A percentile compares a stretch with the other conserved stretches of the same genome.
phyloP scores from a whole-genome alignment of 2,888 invertebrate genomes.

The Allophyes oxyacanthae region DNA sequence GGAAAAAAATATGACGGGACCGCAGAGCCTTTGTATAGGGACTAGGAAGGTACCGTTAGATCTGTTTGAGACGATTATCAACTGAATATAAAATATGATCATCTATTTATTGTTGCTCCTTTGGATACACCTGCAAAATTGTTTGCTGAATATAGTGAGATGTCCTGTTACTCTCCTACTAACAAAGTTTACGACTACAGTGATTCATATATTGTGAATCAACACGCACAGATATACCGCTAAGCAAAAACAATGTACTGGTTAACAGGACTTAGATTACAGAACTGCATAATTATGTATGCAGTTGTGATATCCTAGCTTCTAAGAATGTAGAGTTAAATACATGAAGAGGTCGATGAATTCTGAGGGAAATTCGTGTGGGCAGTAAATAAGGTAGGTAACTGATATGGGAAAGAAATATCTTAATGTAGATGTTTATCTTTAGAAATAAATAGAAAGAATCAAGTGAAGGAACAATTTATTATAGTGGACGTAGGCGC shows the following conservation, averaged over 20 bases:
- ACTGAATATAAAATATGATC: conserved; percentile 73
- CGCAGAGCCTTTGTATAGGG: conserved; percentile 72
- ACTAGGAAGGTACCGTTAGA: conserved; percentile 77
- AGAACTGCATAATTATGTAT: conserved; percentile 49
- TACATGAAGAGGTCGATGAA: conserved; percentile 15
- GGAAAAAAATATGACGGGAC: conserved; percentile 67
- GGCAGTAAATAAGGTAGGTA: conserved; percentile 21
- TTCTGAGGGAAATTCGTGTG: conserved; percentile 21
- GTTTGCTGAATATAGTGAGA: conserved; percentile 44
- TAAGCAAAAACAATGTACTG: conserved; percentile 47
- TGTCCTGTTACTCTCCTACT: conserved; percentile 37
- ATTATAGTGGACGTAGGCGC: conserved; percentile 7
- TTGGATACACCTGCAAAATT: conserved; percentile 61
- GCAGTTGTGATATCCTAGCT: conserved; percentile 40
- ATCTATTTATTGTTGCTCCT: conserved; percentile 54
- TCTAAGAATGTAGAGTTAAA: conserved; percentile 40
- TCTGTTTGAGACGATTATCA: conserved; percentile 70
- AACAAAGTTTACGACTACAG: conserved; percentile 32
- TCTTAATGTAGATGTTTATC: conserved; percentile 23
- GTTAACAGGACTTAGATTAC: conserved; percentile 39
- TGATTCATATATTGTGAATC: conserved; percentile 58
- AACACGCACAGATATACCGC: conserved; percentile 54
- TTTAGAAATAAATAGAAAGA: conserved; percentile 21
- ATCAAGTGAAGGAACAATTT: conserved; percentile 23
- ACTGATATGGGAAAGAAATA: conserved; percentile 24